Conservation (phyloP, 2,888 invertebrate species). For the Dastarcus helophoroides region DNA sequence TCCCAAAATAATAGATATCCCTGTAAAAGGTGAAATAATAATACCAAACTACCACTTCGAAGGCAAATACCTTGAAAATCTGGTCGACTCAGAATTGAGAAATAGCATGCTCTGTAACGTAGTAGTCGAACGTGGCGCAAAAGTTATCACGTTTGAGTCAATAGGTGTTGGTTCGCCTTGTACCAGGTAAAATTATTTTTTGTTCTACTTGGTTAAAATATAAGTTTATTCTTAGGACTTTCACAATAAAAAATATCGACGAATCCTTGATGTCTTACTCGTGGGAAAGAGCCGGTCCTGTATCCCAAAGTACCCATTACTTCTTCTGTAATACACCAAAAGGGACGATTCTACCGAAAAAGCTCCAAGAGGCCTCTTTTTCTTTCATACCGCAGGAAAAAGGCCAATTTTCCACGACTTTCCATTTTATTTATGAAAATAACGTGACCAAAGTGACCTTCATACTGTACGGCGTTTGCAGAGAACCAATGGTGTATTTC, state of each 20-base stretch:
- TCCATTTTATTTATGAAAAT: constrained; percentile 41
- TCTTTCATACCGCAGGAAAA: constrained; percentile 50
- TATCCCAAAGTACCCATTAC: constrained; percentile 26
- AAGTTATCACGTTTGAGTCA: constrained; percentile 53
- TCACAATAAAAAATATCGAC: too few relatives aligned
- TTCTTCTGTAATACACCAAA: constrained; percentile 49
- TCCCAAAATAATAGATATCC: constrained; percentile 36
- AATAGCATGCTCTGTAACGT: constrained; percentile 33
- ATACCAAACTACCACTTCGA: constrained; percentile 5
- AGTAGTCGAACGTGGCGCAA: constrained; percentile 32
- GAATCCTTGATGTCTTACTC: too few relatives aligned
- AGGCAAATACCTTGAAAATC: constrained; percentile 6
- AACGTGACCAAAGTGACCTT: constrained; percentile 40
- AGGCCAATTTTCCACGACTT: constrained; percentile 50
- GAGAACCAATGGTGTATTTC: constrained; percentile 52
- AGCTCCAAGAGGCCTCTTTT: constrained; percentile 48
- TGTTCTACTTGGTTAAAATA: not conserved
- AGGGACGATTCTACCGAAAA: constrained; percentile 49
- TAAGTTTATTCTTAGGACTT: not conserved
- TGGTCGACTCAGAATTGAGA: not conserved
- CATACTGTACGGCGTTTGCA: constrained; percentile 50
- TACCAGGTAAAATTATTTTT: constrained; percentile 16
- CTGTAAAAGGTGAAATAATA: constrained; percentile 31
- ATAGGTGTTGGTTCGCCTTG: constrained; percentile 44
- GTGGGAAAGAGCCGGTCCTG: too few relatives aligned